Base-by-base conservation (phyloP, 2,888 invertebrate species). In the Thysanoteuthis rhombus region DNA sequence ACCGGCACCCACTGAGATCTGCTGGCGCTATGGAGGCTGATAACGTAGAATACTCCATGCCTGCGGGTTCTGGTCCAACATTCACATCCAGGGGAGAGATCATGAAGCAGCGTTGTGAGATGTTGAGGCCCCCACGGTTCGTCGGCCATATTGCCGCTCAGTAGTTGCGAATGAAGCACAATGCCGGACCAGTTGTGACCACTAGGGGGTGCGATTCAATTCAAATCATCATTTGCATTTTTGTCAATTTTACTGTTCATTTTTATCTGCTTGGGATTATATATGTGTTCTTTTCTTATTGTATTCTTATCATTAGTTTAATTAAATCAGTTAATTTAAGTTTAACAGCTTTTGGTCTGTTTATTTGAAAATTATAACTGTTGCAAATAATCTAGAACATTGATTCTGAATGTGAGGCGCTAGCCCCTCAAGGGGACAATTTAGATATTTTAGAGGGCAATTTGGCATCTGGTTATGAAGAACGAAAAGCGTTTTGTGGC, bases 21-120 rank as follows among this genome's bases (percentile, higher is more conserved):
- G n/a, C 36, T 75, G n/a, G 75, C 75, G 36, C 75, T 75, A 75
- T 75, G 16, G 75, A 75, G 75, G 75, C 75, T 75, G 75, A 75
- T 75, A 75, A 75, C 75, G n/a, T n/a, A 36, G n/a, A 75, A n/a
- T n/a, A n/a, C 16, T n/a, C 36, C n/a, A 36, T 75, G 75, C 75
- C 75, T 75, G 75, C 75, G 75, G 75, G 75, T 75, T 36, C 75
- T 75, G n/a, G 75, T 75, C 75, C n/a, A 75, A 75, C 36, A n/a
- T 75, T 75, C n/a, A 75, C 75, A 75, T 75, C 75, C 75, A n/a
- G 75, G 75, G 75, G 75, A 75, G 75, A n/a, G n/a, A n/a, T n/a
- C 75, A 75, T 75, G 25, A 75, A 36, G 75, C n/a, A 75, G n/a
- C 16, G 75, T n/a, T 4, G n/a, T 12, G n/a, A 75, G 75, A 75